Evolutionary conservation across 2,113 vertebrate genomes (phyloP).

Genomic region (Terrapene triunguis): DNA sequence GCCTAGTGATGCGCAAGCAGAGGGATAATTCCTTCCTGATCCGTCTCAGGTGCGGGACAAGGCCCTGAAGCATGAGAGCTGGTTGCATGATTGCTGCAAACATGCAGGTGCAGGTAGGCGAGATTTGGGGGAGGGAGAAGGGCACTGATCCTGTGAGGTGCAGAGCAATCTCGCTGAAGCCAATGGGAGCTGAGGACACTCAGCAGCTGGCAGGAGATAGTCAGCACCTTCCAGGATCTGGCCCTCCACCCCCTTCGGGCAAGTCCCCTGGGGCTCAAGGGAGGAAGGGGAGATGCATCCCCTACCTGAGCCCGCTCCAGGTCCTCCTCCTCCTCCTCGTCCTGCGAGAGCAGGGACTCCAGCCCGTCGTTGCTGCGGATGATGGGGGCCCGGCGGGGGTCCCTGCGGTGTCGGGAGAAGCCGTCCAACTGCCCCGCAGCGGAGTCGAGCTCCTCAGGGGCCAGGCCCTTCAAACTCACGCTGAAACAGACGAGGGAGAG

Average conservation of each 20-base stretch:
- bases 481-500: not conserved
- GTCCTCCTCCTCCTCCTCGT: conserved; percentile 16
- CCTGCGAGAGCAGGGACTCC: conserved; percentile 68
- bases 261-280: not conserved
- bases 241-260: not conserved
- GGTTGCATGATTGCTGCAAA: not conserved
- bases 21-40: not conserved
- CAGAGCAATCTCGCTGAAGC: not conserved
- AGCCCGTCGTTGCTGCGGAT: conserved; percentile 72
- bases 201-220: no score
- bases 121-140: no score
- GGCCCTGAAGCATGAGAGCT: not conserved
- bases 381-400: conserved; percentile 53
- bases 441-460: not conserved
- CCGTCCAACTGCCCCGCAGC: not conserved
- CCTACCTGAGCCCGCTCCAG: conserved; percentile 28
- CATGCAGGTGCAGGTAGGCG: not conserved
- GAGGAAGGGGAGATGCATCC: not conserved
- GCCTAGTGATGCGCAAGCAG: not conserved
- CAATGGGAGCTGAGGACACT: not conserved
- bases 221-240: not conserved
- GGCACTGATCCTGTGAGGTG: not conserved
- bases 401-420: not conserved
- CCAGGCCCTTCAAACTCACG: conserved; percentile 32
- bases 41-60: not conserved